Percentiles rank a stretch among this genome's conserved stretches.
These are phyloP conservation scores for Panthera tigris DNA, from an alignment of 2,113 vertebrate species.

Conservation along the genomic window DNA sequence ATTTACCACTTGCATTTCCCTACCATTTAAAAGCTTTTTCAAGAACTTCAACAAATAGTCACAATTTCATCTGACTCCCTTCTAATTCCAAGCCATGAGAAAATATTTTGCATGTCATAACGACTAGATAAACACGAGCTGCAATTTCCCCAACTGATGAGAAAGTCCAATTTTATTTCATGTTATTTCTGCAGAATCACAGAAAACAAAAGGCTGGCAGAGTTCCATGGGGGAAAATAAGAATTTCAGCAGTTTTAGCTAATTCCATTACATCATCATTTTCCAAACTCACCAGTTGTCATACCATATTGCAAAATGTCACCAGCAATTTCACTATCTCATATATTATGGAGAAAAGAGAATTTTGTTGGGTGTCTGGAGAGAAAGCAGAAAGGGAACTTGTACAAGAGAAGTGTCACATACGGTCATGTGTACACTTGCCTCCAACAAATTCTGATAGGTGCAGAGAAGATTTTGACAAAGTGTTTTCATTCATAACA, in stretches of 20 bases:
- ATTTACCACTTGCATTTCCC: neutral
- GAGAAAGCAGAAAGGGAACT: slow-evolving; percentile 7
- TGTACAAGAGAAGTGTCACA: slow-evolving; percentile 16
- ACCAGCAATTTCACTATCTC: slow-evolving; percentile 57
- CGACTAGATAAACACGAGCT: slow-evolving; percentile 42
- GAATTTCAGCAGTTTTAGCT: slow-evolving; percentile 61
- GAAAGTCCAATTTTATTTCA: slow-evolving; percentile 50
- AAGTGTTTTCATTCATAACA: neutral
- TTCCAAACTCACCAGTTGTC: slow-evolving; percentile 64
- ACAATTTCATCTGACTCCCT: slow-evolving; percentile 21
- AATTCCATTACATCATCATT: slow-evolving; percentile 60
- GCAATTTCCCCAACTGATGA: slow-evolving; percentile 19
- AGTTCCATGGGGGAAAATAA: slow-evolving; percentile 36
- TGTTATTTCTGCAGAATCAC: slow-evolving; percentile 50
- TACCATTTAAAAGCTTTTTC: neutral
- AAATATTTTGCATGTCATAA: slow-evolving; percentile 21
- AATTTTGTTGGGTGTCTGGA: slow-evolving; percentile 1
- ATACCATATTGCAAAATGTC: slow-evolving; percentile 73
- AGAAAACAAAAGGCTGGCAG: slow-evolving; percentile 67
- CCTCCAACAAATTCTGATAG: slow-evolving; percentile 30
- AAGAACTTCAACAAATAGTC: neutral
- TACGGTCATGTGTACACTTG: neutral
- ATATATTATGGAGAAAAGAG: slow-evolving; percentile 21
- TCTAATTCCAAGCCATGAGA: slow-evolving; percentile 35
- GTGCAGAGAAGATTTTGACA: slow-evolving; percentile 44